Evolutionary conservation across 2,888 invertebrate genomes (phyloP).

Genomic region (Cactoblastis cactorum): DNA sequence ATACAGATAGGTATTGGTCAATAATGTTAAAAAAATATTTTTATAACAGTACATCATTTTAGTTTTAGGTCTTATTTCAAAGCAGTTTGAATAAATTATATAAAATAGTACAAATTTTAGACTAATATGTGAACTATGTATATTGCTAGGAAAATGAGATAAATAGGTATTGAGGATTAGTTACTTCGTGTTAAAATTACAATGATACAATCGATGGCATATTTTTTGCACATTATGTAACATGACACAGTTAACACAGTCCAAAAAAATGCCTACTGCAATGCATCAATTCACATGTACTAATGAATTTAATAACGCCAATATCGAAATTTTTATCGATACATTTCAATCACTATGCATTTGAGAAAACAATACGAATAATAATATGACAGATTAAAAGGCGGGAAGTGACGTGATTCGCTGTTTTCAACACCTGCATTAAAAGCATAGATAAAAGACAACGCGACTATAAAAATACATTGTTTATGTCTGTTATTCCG

Average conservation of each 20-base stretch:
- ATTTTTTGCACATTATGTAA: not conserved
- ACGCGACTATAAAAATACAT: conserved; percentile 18
- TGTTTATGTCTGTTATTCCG: not conserved
- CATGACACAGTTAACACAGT: not conserved
- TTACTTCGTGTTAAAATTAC: too few species aligned
- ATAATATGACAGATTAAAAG: conserved; percentile 13
- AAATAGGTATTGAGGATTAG: too few species aligned
- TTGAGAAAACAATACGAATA: conserved; percentile 2
- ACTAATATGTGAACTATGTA: too few species aligned
- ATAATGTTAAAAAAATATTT: too few species aligned
- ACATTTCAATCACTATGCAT: conserved; percentile 1
- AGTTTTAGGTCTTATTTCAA: too few species aligned
- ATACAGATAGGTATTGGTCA: too few species aligned
- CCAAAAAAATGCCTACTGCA: not conserved
- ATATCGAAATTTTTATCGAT: not conserved
- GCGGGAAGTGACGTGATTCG: conserved; percentile 15
- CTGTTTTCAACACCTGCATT: conserved; percentile 12
- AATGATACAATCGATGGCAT: not conserved
- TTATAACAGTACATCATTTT: too few species aligned
- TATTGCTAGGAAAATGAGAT: too few species aligned
- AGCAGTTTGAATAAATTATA: too few species aligned
- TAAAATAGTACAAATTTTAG: too few species aligned
- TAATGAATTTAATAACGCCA: not conserved
- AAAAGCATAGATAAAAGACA: conserved; percentile 16
- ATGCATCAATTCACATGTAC: not conserved